Evolutionary conservation across 2,113 vertebrate genomes (phyloP), one percentile per base, ranked within the genome.

Genomic region (Peromyscus californicus): DNA sequence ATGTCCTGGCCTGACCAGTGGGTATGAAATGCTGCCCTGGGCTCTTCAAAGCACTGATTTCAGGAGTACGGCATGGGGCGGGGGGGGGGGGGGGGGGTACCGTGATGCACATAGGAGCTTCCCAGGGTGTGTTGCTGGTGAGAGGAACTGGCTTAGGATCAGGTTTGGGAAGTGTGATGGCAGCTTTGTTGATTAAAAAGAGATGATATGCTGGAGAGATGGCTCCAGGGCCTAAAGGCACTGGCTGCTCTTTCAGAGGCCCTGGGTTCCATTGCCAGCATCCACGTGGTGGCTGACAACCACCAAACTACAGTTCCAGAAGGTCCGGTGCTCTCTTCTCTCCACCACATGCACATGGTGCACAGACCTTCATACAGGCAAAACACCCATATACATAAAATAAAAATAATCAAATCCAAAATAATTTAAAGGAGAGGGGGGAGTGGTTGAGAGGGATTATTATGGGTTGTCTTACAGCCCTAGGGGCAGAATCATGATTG

Each of bases 21-120:
- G 1, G 26, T 10, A 3, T n/a, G 36, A 24, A 22, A 11, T 36
- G 3, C 26, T 0, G 12, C 26, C 5, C 0, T 1, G 6, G 0
- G 0, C 88, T 4, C 0, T 48, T 57, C 36, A 19, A 79, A 63
- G 51, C 78, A 48, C 39, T 36, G 1, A 2, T 7, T 24, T 48
- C 7, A 7, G 67, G 29, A 89, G 16, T 22, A 0, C 13, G 61
- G n/a, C 16, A n/a, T 7, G 12, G 24, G 13, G 0, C 0, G 7
- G 12, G 11, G 13, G 0, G 0, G 6, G 6, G 12, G 24, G 9
- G 0, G 0, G 7, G 12, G 15, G 39, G 17, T 76, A 22, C 36
- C 31, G 1, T 54, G 7, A 4, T 42, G 15, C 54, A 29, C 12
- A 16, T 19, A 29, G 36, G 36, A n/a, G 7, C 26, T 48, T 48